Percentiles rank a stretch among this genome's conserved stretches.
Conservation (phyloP, 2,888 invertebrate species). For the Orthosia gracilis region DNA sequence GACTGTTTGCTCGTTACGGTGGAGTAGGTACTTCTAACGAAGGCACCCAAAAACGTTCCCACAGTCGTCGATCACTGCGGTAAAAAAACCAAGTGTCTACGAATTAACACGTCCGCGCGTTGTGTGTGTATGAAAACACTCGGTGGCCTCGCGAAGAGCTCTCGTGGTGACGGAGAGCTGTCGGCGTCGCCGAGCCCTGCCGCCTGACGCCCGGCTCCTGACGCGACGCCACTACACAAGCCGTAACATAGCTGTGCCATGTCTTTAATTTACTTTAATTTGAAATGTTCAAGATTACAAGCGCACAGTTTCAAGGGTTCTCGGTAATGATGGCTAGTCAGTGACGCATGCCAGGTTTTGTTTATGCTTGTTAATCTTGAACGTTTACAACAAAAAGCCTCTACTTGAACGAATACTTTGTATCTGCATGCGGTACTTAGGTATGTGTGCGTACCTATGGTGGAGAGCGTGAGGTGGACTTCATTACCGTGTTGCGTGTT, state of each 20-base stretch:
- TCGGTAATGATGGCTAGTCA: constrained; percentile 78
- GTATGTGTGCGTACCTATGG: constrained; percentile 46
- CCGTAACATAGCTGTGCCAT: constrained; percentile 85
- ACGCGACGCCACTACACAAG: constrained; percentile 76
- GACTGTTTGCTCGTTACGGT: constrained; percentile 89
- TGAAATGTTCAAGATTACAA: constrained; percentile 75
- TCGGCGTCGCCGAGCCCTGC: constrained; percentile 71
- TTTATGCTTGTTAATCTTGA: constrained; percentile 77
- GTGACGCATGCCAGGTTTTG: constrained; percentile 67
- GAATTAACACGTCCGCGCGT: constrained; percentile 90
- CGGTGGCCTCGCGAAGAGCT: constrained; percentile 85
- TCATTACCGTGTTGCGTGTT: constrained; percentile 60
- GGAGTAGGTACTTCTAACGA: constrained; percentile 89
- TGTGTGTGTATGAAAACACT: constrained; percentile 90
- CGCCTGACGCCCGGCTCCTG: constrained; percentile 54
- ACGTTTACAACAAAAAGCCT: constrained; percentile 63
- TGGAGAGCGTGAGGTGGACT: constrained; percentile 52
- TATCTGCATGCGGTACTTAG: constrained; percentile 57
- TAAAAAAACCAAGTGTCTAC: constrained; percentile 90
- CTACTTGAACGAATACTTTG: constrained; percentile 67
- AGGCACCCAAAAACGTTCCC: constrained; percentile 90
- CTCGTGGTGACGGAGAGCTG: constrained; percentile 88
- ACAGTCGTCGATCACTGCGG: constrained; percentile 90
- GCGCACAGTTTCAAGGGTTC: constrained; percentile 75
- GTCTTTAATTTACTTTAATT: constrained; percentile 89